Evolutionary conservation across 2,888 invertebrate genomes (phyloP).

Genomic region (Cheilosia impressa): DNA sequence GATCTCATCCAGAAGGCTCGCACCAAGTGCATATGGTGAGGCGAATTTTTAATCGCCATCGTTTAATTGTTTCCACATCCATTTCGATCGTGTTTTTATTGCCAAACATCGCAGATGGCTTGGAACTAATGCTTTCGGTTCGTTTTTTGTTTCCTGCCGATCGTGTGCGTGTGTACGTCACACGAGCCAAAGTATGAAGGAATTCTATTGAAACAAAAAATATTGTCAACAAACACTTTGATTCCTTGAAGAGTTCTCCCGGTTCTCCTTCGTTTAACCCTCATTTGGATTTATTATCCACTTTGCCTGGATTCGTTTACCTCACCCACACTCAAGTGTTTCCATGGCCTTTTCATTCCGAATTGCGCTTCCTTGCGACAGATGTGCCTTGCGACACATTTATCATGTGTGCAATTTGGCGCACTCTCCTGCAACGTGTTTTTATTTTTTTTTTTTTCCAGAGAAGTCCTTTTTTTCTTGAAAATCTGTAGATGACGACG

Average conservation of each 20-base stretch:
- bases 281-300: slow-evolving; percentile 59
- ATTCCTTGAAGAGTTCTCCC: slow-evolving; percentile 25
- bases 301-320: slow-evolving; percentile 23
- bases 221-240: slow-evolving; percentile 58
- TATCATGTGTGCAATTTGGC: slow-evolving; percentile 49
- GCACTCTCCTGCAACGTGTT: slow-evolving; percentile 32
- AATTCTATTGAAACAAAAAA: slow-evolving; percentile 20
- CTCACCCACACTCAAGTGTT: slow-evolving; percentile 71
- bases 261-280: slow-evolving; percentile 46
- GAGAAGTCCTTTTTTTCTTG: slow-evolving; percentile 9
- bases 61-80: slow-evolving; percentile 56
- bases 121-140: slow-evolving; percentile 48
- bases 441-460: not conserved
- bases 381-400: slow-evolving; percentile 67
- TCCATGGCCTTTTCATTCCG: slow-evolving; percentile 51
- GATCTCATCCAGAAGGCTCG: slow-evolving; percentile 16
- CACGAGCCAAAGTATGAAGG: slow-evolving; percentile 21
- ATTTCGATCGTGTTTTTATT: slow-evolving; percentile 40
- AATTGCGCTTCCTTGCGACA: slow-evolving; percentile 55
- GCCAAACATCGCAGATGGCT: slow-evolving; percentile 56
- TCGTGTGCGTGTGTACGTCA: not conserved
- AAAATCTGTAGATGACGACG: not conserved
- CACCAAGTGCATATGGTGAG: slow-evolving; percentile 54
- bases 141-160: not conserved
- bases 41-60: slow-evolving; percentile 69